Conservation (phyloP, 2,797 vertebrate species). For the Lophotriccus pileatus region DNA sequence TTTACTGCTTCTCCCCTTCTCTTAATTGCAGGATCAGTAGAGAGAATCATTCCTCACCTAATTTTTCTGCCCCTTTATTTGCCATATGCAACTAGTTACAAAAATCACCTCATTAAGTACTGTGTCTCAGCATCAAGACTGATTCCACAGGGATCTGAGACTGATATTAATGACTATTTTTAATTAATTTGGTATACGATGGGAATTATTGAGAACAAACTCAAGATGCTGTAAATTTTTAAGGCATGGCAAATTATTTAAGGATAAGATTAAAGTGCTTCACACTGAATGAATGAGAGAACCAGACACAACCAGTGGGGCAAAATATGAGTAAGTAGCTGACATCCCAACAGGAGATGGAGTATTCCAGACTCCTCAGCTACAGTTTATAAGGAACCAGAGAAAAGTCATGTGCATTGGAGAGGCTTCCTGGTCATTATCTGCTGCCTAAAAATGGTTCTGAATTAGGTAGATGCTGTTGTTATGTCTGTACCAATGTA, state of each 20-base stretch:
- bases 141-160: not conserved
- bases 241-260: not conserved
- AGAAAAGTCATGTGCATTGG: not conserved
- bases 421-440: not conserved
- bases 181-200: slow-evolving; percentile 9
- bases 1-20: slow-evolving; percentile 39
- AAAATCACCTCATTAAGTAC: not conserved
- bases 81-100: not conserved
- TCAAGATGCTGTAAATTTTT: not conserved
- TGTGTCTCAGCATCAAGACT: not conserved
- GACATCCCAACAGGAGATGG: not conserved
- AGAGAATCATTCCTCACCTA: not conserved
- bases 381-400: not conserved
- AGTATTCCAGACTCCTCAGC: not conserved
- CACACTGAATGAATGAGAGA: not conserved
- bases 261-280: not conserved
- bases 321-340: not conserved
- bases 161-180: slow-evolving; percentile 18
- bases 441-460: not conserved
- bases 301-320: not conserved
- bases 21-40: slow-evolving; percentile 3
- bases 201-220: not conserved
- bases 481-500: not conserved
- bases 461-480: not conserved
- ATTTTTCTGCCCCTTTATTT: slow-evolving; percentile 23